Evolutionary conservation across 2,797 vertebrate species (phyloP).

Genomic region (Phrynocephalus vlangalii): DNA sequence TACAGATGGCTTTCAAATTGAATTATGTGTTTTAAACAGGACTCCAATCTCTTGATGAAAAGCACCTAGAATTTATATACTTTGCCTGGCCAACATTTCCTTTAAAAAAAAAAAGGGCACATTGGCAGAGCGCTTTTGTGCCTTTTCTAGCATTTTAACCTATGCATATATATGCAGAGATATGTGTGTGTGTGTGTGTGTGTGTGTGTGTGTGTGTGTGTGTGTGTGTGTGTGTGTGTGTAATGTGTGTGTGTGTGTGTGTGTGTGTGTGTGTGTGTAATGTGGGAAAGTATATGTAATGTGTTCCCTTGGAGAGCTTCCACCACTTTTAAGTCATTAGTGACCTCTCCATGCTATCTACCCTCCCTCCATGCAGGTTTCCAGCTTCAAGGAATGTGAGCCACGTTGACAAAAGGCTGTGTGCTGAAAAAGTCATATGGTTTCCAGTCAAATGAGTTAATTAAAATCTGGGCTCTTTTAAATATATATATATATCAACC

Average conservation of each 20-base stretch:
- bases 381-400: constrained; percentile 36
- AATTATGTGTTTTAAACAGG: constrained; percentile 61
- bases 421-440: constrained; percentile 17
- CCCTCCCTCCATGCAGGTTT: constrained; percentile 48
- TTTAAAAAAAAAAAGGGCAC: constrained; percentile 51
- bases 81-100: constrained; percentile 59
- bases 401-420: neutral
- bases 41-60: constrained; percentile 58
- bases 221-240: too few relatives aligned
- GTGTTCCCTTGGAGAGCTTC: constrained; percentile 56
- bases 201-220: too few relatives aligned
- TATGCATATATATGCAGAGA: neutral
- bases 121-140: constrained; percentile 47
- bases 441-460: constrained; percentile 40
- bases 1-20: constrained; percentile 55
- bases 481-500: constrained; percentile 15
- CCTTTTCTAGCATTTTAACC: constrained; percentile 45
- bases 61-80: constrained; percentile 64
- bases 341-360: constrained; percentile 45
- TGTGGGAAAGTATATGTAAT: constrained; percentile 44
- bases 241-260: too few relatives aligned
- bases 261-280: too few relatives aligned
- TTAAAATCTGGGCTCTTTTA: neutral
- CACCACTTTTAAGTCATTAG: constrained; percentile 46
- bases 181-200: too few relatives aligned